Conservation (phyloP, 1,140 invertebrate genomes). For the Eufriesea mexicana region DNA sequence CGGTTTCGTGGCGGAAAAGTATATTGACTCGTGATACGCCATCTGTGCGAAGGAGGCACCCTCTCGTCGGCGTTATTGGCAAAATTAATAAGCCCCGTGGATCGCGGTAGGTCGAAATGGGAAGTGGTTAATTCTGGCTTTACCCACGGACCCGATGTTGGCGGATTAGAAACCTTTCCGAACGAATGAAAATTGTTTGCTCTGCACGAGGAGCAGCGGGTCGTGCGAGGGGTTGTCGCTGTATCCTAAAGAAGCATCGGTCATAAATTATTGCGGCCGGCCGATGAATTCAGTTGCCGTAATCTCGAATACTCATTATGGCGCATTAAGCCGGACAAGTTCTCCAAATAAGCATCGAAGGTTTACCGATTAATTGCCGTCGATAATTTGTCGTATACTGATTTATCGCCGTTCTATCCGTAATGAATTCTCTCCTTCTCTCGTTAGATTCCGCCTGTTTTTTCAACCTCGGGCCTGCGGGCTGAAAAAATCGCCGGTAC, state of each 20-base stretch:
- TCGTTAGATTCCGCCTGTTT: slow-evolving; percentile 6
- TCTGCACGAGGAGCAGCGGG: slow-evolving; percentile 18
- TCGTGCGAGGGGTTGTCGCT: neutral
- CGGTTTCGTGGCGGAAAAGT: slow-evolving; percentile 70
- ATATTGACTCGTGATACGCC: slow-evolving; percentile 79
- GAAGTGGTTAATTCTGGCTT: slow-evolving; percentile 75
- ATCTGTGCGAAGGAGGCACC: slow-evolving; percentile 73
- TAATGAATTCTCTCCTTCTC: slow-evolving; percentile 17
- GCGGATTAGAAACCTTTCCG: slow-evolving; percentile 68
- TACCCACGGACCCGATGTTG: slow-evolving; percentile 36
- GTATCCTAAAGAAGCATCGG: slow-evolving; percentile 51
- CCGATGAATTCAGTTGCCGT: slow-evolving; percentile 54
- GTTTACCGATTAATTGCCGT: slow-evolving; percentile 55
- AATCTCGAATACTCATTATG: slow-evolving; percentile 54
- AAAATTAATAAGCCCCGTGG: slow-evolving; percentile 78
- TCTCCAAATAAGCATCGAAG: slow-evolving; percentile 51
- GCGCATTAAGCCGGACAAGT: slow-evolving; percentile 55
- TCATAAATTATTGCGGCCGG: slow-evolving; percentile 49
- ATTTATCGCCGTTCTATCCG: slow-evolving; percentile 39
- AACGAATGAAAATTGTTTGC: slow-evolving; percentile 69
- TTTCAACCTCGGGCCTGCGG: neutral
- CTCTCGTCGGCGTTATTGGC: slow-evolving; percentile 71
- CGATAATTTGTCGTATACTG: slow-evolving; percentile 57
- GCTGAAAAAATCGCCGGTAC: neutral
- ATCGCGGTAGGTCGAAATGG: slow-evolving; percentile 63